Conservation (phyloP, 2,113 vertebrate species). For the Brachypteracias leptosomus region DNA sequence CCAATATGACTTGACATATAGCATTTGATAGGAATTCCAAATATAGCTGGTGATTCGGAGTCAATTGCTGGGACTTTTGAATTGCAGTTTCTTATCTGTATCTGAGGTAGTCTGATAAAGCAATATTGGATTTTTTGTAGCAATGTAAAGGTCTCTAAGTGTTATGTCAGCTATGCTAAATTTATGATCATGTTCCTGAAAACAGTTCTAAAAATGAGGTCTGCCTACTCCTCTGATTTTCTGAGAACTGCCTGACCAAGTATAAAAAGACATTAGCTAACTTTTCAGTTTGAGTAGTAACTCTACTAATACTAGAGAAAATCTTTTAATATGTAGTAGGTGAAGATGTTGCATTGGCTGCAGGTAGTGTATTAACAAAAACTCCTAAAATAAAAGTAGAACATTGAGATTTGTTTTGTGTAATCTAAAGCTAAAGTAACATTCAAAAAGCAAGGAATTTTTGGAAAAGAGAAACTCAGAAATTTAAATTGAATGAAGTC, state of each 20-base stretch:
- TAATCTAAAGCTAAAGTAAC: background rate
- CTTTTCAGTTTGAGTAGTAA: background rate
- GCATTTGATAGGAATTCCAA: background rate
- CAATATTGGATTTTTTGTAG: background rate
- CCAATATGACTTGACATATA: background rate
- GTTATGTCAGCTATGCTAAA: background rate
- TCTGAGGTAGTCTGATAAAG: background rate
- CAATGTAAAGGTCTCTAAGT: background rate
- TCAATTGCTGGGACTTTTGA: background rate
- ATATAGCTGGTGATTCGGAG: background rate
- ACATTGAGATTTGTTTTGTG: background rate
- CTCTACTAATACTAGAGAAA: background rate
- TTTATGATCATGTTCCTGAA: background rate
- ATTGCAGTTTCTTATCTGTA: background rate
- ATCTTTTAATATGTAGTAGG: background rate
- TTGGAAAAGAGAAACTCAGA: background rate
- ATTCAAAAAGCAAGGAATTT: background rate
- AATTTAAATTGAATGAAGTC: background rate
- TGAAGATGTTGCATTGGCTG: background rate
- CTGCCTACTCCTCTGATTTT: background rate
- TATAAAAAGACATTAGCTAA: background rate
- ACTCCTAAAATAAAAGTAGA: background rate
- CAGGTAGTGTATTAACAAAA: background rate
- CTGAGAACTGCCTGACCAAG: background rate
- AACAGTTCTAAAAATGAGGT: background rate